These are phyloP conservation scores for Neopipo cinnamomea DNA, from an alignment of 2,113 vertebrate species.

Conservation along the genomic window DNA sequence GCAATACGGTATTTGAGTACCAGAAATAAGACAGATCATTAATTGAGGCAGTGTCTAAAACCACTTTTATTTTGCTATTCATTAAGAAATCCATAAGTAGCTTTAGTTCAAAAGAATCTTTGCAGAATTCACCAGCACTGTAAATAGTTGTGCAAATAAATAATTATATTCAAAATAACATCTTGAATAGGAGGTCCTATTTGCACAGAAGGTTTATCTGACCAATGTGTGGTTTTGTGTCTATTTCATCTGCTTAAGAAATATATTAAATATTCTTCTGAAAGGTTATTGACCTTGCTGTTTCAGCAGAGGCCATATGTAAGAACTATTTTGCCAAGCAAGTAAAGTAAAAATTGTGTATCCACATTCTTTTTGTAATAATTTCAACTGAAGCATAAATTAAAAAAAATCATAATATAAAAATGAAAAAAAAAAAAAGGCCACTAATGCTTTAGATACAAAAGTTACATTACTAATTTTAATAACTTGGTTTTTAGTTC, in stretches of 20 bases:
- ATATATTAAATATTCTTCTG: not conserved
- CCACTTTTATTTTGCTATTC: not conserved
- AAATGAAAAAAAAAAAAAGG: not conserved
- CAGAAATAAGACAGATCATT: not conserved
- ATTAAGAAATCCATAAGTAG: not conserved
- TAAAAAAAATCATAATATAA: not conserved
- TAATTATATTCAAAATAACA: not conserved
- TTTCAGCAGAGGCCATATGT: not conserved
- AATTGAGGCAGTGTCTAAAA: not conserved
- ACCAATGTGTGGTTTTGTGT: not conserved
- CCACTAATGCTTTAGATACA: not conserved
- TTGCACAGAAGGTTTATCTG: not conserved
- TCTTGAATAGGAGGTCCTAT: not conserved
- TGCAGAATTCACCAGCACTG: not conserved
- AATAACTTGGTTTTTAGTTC: not conserved
- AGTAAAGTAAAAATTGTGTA: not conserved
- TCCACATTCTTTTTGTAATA: not conserved
- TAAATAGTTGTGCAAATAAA: not conserved
- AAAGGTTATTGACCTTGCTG: not conserved
- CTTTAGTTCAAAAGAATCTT: not conserved
- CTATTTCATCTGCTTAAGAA: not conserved
- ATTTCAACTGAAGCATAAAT: not conserved
- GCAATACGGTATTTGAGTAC: conserved; percentile 5
- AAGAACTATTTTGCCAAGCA: not conserved
- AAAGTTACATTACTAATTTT: not conserved